These are phyloP conservation scores for Carposina sasakii DNA, from an alignment of 1,140 invertebrate species.

Conservation along the genomic window DNA sequence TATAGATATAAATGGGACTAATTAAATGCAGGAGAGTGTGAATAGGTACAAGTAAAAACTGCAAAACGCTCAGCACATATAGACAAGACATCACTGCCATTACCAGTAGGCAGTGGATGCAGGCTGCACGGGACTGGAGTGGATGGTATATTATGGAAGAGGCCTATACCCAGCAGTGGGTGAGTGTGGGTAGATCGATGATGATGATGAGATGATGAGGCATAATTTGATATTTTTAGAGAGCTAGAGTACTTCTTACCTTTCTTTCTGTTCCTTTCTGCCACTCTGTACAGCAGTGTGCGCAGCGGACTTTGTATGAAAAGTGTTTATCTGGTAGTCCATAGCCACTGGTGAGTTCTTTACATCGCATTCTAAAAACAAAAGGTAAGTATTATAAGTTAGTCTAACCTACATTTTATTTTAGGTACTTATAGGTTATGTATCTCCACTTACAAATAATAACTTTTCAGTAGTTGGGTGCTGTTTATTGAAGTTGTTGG, in stretches of 20 bases:
- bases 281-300: slow-evolving; percentile 51
- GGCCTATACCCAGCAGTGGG: too few species aligned
- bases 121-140: too few species aligned
- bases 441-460: slow-evolving; percentile 46
- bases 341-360: slow-evolving; percentile 33
- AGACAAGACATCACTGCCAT: too few species aligned
- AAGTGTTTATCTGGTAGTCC: slow-evolving; percentile 46
- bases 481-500: slow-evolving; percentile 18
- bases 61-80: too few species aligned
- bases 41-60: too few species aligned
- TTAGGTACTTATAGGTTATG: neutral
- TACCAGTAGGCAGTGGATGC: too few species aligned
- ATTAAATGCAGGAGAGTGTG: too few species aligned
- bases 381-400: neutral
- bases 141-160: neutral
- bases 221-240: too few species aligned
- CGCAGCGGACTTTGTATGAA: slow-evolving; percentile 40
- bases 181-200: too few species aligned
- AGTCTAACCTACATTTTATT: neutral
- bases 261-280: slow-evolving; percentile 27
- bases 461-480: slow-evolving; percentile 42
- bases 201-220: too few species aligned
- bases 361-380: slow-evolving; percentile 44
- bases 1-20: too few species aligned
- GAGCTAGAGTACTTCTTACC: too few species aligned